A percentile compares a stretch with the other conserved stretches of the same genome.
These are phyloP conservation scores for Malurus alboscapulatus DNA, from an alignment of 2,113 vertebrate genomes.

Conservation along the genomic window DNA sequence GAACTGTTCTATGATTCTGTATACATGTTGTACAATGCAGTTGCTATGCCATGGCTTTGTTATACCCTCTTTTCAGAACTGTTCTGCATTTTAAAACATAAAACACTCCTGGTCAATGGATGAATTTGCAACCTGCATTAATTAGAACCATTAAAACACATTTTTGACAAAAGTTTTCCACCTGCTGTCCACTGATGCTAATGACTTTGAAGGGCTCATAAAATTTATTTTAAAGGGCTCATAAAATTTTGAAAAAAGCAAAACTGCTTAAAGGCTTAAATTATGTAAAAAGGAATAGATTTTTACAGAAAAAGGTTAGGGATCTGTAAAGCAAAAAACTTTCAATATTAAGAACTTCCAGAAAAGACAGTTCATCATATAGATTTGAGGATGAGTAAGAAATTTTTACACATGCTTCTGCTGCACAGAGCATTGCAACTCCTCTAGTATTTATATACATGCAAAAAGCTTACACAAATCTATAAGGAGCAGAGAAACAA, in stretches of 20 bases:
- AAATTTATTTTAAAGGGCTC: not conserved
- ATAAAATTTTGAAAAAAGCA: not conserved
- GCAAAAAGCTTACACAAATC: not conserved
- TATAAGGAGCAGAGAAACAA: not conserved
- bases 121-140: not conserved
- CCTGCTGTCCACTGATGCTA: not conserved
- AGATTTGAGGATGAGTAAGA: not conserved
- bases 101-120: not conserved
- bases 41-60: not conserved
- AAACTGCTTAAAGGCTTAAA: not conserved
- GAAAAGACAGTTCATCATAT: not conserved
- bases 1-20: not conserved
- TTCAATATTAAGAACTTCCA: not conserved
- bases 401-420: not conserved
- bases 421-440: not conserved
- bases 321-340: not conserved
- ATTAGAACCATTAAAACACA: not conserved
- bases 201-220: not conserved
- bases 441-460: not conserved
- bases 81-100: not conserved
- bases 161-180: not conserved
- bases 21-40: not conserved
- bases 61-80: not conserved
- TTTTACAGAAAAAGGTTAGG: not conserved
- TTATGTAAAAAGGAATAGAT: not conserved